phyloP scores from a whole-genome alignment of 1,140 invertebrate genomes.

The Thalassaphorura encarpata region DNA sequence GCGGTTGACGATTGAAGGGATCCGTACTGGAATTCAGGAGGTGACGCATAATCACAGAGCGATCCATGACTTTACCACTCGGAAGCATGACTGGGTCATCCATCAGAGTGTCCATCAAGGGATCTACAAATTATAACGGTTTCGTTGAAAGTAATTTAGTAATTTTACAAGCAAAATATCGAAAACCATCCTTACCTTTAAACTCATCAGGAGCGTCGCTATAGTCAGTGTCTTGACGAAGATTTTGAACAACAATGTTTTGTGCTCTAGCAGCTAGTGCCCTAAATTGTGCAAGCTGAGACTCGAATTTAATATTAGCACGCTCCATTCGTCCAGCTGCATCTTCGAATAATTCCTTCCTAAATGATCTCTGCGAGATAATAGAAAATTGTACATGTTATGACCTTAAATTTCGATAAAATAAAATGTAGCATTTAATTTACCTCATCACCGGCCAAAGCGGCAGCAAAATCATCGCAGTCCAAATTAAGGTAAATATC shows the following conservation, averaged over 20 bases:
- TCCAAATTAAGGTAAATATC: slow-evolving; percentile 96
- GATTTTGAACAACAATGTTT: slow-evolving; percentile 68
- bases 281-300: slow-evolving; percentile 73
- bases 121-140: slow-evolving; percentile 52
- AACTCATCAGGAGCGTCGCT: slow-evolving; percentile 96
- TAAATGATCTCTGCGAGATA: slow-evolving; percentile 72
- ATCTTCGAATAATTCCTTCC: slow-evolving; percentile 81
- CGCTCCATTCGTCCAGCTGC: slow-evolving; percentile 69
- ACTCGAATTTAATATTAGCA: slow-evolving; percentile 66
- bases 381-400: slow-evolving; percentile 12
- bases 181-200: slow-evolving; percentile 45
- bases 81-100: slow-evolving; percentile 88
- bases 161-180: slow-evolving; percentile 3
- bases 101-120: slow-evolving; percentile 96
- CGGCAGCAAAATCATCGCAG: slow-evolving; percentile 78
- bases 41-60: slow-evolving; percentile 84
- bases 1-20: slow-evolving; percentile 89
- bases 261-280: slow-evolving; percentile 68
- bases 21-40: slow-evolving; percentile 92
- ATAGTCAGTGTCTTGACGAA: slow-evolving; percentile 78
- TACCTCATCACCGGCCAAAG: slow-evolving; percentile 80
- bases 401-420: not conserved
- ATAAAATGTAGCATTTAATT: slow-evolving; percentile 19
- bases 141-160: not conserved
- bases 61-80: slow-evolving; percentile 90